phyloP scores from a whole-genome alignment of 2,888 invertebrate genomes.

The Cenopis cana region DNA sequence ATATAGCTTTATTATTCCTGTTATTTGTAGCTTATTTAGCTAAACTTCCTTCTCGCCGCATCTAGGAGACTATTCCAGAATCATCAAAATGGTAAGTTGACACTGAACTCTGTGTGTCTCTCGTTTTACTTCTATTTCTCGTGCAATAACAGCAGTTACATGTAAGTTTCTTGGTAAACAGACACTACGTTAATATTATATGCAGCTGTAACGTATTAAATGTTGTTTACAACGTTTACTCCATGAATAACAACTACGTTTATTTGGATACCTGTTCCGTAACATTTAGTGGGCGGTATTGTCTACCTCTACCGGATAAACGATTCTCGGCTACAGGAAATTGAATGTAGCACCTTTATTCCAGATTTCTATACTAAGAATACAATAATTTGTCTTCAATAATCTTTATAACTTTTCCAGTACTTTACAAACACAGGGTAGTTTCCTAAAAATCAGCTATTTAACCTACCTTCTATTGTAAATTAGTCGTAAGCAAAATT shows the following conservation, averaged over 20 bases:
- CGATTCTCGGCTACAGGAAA: neutral
- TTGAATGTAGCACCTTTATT: neutral
- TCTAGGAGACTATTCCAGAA: neutral
- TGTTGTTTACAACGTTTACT: neutral
- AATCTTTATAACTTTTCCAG: neutral
- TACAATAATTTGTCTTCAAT: neutral
- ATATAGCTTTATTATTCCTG: slow-evolving; percentile 6
- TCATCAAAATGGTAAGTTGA: slow-evolving; percentile 27
- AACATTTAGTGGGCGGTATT: slow-evolving; percentile 29
- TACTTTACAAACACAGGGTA: neutral
- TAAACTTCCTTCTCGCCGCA: neutral
- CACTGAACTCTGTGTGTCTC: neutral
- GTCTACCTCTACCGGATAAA: slow-evolving; percentile 15
- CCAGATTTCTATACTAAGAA: neutral
- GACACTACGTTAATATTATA: neutral
- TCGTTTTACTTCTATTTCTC: slow-evolving; percentile 14
- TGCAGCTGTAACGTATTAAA: neutral
- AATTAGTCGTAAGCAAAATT: too few species aligned
- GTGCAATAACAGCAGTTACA: neutral
- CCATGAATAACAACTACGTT: neutral
- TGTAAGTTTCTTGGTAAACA: neutral
- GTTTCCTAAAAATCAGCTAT: neutral
- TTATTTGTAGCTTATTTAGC: neutral
- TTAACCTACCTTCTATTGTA: neutral
- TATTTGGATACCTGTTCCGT: neutral